Base-by-base conservation (phyloP, 2,113 vertebrate species). In the Clarias batrachus region DNA sequence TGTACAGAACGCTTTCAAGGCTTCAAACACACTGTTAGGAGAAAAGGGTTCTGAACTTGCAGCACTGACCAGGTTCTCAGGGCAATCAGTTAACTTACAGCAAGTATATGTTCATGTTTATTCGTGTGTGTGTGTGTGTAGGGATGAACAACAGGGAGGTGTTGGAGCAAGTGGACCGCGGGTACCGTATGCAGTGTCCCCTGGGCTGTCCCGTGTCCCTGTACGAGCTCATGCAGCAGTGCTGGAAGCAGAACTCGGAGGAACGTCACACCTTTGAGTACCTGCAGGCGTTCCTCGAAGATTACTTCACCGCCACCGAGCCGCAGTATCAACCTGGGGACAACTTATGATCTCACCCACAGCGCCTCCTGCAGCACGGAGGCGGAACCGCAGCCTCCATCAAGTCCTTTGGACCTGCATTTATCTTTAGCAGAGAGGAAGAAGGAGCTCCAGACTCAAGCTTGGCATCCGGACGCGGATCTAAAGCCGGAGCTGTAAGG, bases 61-160 rank as follows among this genome's bases (percentile, higher is more conserved):
- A 68, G 16, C 65, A n/a, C 65, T 66, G 65, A 27, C 4, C 13
- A 30, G 65, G 65, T 30, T 66, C 65, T n/a, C n/a, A 0, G 19
- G 2, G 37, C 68, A 33, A 1, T 68, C 11, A 25, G 23, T 25
- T 82, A 23, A 25, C 2, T 17, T 65, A 73, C 19, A n/a, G 48
- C 27, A 0, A 37, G 63, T 78, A 48, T 63, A 21, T 83, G 33
- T 76, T 27, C 56, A n/a, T 79, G 52, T 70, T 37, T 66, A 57
- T 41, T 41, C 4, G 4, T 37, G 48, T 82, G n/a, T n/a, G 8
- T 86, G 66, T 86, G 25, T 87, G 62, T 41, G 14, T 54, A 99
- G 98, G 98, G 87, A 99, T 99, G 98, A 99, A 98, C 91, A 99
- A 99, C 95, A 96, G 98, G 1, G 98, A 99, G 94, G 98, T 99